phyloP scores from a whole-genome alignment of 2,797 vertebrate species.

The Crocodylus rhombifer region DNA sequence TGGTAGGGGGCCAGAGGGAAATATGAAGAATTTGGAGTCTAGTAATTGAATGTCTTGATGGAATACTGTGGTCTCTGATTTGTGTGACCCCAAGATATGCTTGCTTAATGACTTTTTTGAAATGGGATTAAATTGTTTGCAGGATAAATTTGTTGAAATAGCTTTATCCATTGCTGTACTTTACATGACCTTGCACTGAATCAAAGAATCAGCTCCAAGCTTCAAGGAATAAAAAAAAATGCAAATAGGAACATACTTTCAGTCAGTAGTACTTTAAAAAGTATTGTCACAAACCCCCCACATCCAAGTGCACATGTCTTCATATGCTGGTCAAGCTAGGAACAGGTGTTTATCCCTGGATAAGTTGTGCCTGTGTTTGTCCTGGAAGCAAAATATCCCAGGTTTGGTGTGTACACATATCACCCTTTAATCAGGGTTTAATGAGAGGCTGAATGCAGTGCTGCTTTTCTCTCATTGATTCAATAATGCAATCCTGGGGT shows the following conservation, averaged over 20 bases:
- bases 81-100: background rate
- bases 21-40: background rate
- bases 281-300: background rate
- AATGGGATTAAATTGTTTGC: background rate
- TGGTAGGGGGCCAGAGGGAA: background rate
- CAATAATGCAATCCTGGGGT: too few species aligned
- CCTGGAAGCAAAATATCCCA: too few species aligned
- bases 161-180: background rate
- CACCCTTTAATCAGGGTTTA: too few species aligned
- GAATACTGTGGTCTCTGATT: background rate
- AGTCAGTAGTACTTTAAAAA: background rate
- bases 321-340: background rate
- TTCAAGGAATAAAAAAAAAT: background rate
- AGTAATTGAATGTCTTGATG: background rate
- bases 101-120: background rate
- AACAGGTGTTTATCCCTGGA: background rate
- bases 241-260: background rate
- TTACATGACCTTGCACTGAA: background rate
- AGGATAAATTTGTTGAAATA: background rate
- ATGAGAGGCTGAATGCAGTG: too few species aligned
- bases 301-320: background rate
- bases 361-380: too few species aligned
- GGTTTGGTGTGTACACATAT: too few species aligned
- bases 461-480: too few species aligned
- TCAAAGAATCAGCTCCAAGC: background rate